Percentiles rank a stretch among this genome's conserved stretches.
phyloP scores from a whole-genome alignment of 2,113 vertebrate species.

The Glareola pratincola region DNA sequence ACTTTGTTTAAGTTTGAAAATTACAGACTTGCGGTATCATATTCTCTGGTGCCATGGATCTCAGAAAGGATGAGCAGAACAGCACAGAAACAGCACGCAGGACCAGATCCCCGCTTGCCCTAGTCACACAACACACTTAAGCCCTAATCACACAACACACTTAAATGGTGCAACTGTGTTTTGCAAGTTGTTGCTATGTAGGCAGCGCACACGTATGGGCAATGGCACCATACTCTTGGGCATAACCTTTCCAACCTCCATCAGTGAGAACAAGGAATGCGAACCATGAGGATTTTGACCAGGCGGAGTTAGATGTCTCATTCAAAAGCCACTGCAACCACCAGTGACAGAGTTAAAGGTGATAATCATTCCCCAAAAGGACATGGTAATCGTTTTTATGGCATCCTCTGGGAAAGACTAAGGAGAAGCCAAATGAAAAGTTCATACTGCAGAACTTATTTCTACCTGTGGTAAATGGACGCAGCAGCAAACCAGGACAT shows the following conservation, averaged over 20 bases:
- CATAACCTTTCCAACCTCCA: not conserved
- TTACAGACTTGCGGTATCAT: conserved; percentile 21
- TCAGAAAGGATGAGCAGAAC: not conserved
- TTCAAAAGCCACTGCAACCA: not conserved
- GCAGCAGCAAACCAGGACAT: not conserved
- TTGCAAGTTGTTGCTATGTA: not conserved
- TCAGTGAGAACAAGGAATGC: not conserved
- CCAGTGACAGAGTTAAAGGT: not conserved
- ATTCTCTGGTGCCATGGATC: not conserved
- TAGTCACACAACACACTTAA: not conserved
- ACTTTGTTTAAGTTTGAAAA: conserved; percentile 58
- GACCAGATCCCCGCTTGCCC: not conserved
- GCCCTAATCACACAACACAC: not conserved
- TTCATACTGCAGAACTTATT: not conserved
- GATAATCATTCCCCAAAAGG: not conserved
- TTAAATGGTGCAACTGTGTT: not conserved
- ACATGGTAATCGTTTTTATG: not conserved
- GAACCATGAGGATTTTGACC: not conserved
- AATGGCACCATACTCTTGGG: not conserved
- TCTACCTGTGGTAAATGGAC: not conserved
- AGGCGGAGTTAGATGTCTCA: not conserved
- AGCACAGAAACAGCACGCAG: not conserved
- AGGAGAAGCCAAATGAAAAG: not conserved
- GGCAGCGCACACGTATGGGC: rapidly evolving
- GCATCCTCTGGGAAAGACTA: not conserved